Conservation (phyloP, 2,888 invertebrate genomes). For the Limnephilus marmoratus region DNA sequence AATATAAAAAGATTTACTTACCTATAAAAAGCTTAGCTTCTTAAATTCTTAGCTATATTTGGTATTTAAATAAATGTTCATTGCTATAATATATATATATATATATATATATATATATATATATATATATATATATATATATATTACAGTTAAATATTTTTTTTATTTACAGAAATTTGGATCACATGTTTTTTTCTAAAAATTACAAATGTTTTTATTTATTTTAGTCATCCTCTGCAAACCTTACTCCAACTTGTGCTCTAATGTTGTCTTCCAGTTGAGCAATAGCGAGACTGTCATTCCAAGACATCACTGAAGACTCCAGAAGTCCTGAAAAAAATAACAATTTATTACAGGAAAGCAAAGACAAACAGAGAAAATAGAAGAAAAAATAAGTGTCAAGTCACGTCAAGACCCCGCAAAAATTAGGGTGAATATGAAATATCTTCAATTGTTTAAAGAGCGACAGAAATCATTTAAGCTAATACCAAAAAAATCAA, state of each 20-base stretch:
- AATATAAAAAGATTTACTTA: background rate
- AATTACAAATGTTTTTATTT: background rate
- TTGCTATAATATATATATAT: too few relatives aligned
- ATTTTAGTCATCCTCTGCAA: conserved; percentile 74
- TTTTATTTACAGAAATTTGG: background rate
- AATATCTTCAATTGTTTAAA: too few relatives aligned
- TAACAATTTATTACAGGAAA: background rate
- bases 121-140: too few relatives aligned
- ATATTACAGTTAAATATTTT: background rate
- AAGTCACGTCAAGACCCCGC: too few relatives aligned
- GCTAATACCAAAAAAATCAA: too few relatives aligned
- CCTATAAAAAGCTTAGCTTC: background rate
- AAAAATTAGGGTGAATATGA: too few relatives aligned
- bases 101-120: too few relatives aligned
- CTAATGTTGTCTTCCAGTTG: conserved; percentile 84
- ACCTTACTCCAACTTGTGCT: conserved; percentile 82
- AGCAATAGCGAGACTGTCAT: conserved; percentile 83
- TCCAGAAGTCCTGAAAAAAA: conserved; percentile 78
- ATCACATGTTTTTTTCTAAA: background rate
- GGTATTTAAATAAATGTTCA: background rate
- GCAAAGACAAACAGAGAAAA: too few relatives aligned
- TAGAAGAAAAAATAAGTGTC: too few relatives aligned
- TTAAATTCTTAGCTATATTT: background rate
- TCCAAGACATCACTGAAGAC: conserved; percentile 81
- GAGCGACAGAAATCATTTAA: too few relatives aligned